Evolutionary conservation across 2,797 vertebrate genomes (phyloP).

Genomic region (Lindbergichthys nudifrons): DNA sequence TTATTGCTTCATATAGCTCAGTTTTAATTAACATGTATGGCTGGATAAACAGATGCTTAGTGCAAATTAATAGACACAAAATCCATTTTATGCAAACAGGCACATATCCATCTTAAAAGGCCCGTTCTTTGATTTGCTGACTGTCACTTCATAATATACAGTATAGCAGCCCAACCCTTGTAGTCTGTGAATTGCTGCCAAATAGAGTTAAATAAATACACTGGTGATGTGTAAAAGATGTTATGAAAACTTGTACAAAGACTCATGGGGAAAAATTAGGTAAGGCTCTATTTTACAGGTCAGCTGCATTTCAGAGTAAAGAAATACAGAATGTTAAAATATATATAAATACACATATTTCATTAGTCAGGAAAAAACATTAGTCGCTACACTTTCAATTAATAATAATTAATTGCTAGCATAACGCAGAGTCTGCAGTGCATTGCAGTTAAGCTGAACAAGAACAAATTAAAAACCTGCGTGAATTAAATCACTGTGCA

Average conservation of each 20-base stretch:
- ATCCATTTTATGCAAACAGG: slow-evolving; percentile 14
- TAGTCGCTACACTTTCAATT: background rate
- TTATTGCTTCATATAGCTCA: slow-evolving; percentile 9
- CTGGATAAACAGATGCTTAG: slow-evolving; percentile 1
- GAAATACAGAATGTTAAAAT: too few relatives aligned
- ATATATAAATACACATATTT: background rate
- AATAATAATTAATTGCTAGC: background rate
- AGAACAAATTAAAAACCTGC: too few relatives aligned
- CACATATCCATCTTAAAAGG: background rate
- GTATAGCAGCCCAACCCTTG: background rate
- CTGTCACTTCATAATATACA: background rate
- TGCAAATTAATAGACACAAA: background rate
- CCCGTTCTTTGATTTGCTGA: background rate
- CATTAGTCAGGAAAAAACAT: background rate
- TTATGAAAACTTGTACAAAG: background rate
- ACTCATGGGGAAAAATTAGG: background rate
- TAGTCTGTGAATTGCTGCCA: background rate
- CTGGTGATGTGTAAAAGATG: background rate
- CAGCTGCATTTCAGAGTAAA: background rate
- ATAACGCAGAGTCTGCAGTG: background rate
- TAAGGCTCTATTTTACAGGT: background rate
- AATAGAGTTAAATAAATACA: background rate
- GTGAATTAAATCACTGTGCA: too few relatives aligned
- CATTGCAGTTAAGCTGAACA: background rate
- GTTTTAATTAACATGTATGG: slow-evolving; percentile 6